These are phyloP conservation scores for Chiloscyllium plagiosum DNA, from an alignment of 2,113 vertebrate species.

Conservation along the genomic window DNA sequence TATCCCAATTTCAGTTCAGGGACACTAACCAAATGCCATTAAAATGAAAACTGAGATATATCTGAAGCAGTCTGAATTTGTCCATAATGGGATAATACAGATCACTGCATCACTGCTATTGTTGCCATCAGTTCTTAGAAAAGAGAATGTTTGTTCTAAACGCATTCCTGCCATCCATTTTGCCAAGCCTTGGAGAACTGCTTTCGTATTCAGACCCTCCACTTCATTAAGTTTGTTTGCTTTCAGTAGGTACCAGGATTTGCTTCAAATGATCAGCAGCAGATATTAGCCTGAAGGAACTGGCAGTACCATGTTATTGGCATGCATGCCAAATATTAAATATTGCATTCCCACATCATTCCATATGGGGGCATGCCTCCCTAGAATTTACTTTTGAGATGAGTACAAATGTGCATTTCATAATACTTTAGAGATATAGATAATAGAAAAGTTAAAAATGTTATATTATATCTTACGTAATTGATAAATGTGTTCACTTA, in stretches of 20 bases:
- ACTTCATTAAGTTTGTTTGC: neutral
- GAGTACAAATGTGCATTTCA: neutral
- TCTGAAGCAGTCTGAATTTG: neutral
- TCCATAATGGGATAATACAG: neutral
- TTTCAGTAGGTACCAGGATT: neutral
- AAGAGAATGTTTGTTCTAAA: neutral
- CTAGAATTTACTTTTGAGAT: neutral
- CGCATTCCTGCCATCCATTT: neutral
- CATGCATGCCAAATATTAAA: neutral
- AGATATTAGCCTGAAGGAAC: slow-evolving; percentile 16
- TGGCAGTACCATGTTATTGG: neutral
- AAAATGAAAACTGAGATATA: neutral
- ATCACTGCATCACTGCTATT: neutral
- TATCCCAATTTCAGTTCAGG: neutral
- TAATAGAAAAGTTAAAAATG: neutral
- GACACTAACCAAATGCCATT: neutral
- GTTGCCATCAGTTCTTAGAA: neutral
- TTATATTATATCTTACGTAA: neutral
- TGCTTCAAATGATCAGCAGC: slow-evolving; percentile 14
- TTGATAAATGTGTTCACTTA: neutral
- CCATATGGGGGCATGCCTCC: slow-evolving; percentile 28
- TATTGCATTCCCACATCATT: slow-evolving; percentile 15
- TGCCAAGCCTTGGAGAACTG: neutral
- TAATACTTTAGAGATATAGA: neutral
- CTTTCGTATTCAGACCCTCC: neutral